Base-by-base conservation (phyloP, 2,113 vertebrate species). In the Atractosteus spatula region DNA sequence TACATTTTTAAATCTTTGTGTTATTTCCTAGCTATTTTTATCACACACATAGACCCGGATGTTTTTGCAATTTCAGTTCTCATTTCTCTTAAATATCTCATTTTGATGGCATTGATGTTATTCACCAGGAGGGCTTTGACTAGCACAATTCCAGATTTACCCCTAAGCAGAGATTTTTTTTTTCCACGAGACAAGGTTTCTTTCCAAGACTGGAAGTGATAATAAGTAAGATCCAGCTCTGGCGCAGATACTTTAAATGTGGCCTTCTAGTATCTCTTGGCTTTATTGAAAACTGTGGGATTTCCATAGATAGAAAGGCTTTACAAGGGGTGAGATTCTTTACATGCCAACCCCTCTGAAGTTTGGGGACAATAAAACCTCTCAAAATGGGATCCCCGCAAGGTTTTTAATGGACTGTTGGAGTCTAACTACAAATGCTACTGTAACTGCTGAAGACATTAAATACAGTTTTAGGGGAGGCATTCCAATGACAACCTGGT, bases 261-360 rank as follows among this genome's bases (percentile, higher is more conserved):
- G 69, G 56, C 69, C 17, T 41, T 7, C 55, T 7, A 57, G 41
- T 56, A 44, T 61, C 29, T 70, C 13, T 17, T 2, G 3, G 7
- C 55, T 70, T 70, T 61, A 70, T 65, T 65, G 62, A 65, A 65
- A 65, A 16, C 62, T 41, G 62, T 45, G 41, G 69, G 69, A 29
- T 61, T 70, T 70, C 69, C 69, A 16, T 41, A 29, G 62, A 29
- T n/a, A 65, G 62, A 65, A 16, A n/a, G 56, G 67, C 59, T 74
- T 62, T 70, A 45, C 62, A 42, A n/a, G 59, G 73, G 61, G 44
- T 42, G n/a, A 45, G 68, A 75, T 75, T 75, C 68, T 64, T 66
- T 45, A 63, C 62, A 70, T 70, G 8, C 51, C 68, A 13, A 45
- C 47, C 51, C 65, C 41, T 29, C 43, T 75, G 29, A 56, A 70